Conservation (phyloP, 2,797 vertebrate species). For the Enteromius anoplus region DNA sequence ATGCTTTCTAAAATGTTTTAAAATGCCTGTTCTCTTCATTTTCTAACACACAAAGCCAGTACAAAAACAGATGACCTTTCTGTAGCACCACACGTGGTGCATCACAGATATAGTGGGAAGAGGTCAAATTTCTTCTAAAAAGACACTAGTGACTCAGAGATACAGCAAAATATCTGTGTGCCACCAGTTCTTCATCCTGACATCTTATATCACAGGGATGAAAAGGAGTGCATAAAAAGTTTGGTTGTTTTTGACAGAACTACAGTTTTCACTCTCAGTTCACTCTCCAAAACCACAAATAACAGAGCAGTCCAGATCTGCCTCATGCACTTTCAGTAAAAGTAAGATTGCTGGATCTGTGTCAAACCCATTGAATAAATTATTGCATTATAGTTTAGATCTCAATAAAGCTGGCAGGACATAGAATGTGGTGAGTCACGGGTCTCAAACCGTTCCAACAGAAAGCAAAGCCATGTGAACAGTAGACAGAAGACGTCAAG, state of each 20-base stretch:
- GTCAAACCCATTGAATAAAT: slow-evolving; percentile 32
- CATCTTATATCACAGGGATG: background rate
- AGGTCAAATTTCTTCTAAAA: background rate
- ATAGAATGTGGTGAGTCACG: slow-evolving; percentile 8
- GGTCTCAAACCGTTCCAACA: slow-evolving; percentile 22
- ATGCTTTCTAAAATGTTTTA: background rate
- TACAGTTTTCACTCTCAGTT: background rate
- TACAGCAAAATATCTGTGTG: background rate
- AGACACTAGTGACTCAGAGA: slow-evolving; percentile 13
- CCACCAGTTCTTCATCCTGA: background rate
- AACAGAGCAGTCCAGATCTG: background rate
- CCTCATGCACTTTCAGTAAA: slow-evolving; percentile 3
- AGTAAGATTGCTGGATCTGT: background rate
- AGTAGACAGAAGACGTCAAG: slow-evolving; percentile 39
- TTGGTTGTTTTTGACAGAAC: background rate
- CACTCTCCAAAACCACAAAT: background rate
- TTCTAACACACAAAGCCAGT: background rate
- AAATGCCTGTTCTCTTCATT: background rate
- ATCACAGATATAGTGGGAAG: background rate
- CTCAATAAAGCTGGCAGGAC: slow-evolving; percentile 37
- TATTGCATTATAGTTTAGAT: slow-evolving; percentile 31
- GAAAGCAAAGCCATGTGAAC: slow-evolving; percentile 1
- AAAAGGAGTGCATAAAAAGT: background rate
- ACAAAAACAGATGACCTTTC: slow-evolving; percentile 19
- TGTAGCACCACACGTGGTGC: background rate